Evolutionary conservation across 2,113 vertebrate genomes (phyloP).

Genomic region (Chrysemys picta): DNA sequence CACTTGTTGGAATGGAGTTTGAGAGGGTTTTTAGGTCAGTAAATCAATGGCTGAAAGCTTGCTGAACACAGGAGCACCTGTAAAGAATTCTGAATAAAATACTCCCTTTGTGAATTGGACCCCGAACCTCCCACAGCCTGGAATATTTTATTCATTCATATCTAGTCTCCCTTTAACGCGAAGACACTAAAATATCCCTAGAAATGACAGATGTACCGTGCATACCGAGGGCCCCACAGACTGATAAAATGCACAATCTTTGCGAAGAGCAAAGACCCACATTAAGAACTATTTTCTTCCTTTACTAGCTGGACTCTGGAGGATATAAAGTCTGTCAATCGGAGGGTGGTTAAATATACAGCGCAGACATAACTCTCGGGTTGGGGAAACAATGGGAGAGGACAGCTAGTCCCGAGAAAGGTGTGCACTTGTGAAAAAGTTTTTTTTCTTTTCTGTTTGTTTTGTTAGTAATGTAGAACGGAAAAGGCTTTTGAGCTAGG

Average conservation of each 20-base stretch:
- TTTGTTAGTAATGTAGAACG: neutral
- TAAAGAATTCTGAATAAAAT: constrained; percentile 65
- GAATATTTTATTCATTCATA: constrained; percentile 39
- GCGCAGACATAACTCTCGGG: accelerated
- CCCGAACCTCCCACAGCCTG: constrained; percentile 55
- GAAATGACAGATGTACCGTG: neutral
- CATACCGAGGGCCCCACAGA: neutral
- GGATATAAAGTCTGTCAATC: accelerated
- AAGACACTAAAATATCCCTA: neutral
- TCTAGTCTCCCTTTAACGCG: neutral
- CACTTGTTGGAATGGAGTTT: constrained; percentile 71
- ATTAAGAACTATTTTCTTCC: neutral
- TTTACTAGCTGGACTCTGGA: neutral
- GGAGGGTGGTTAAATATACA: accelerated
- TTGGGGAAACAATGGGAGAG: neutral
- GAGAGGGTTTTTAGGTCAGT: constrained; percentile 78
- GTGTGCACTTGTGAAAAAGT: neutral
- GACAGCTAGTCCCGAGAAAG: neutral
- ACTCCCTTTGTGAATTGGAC: constrained; percentile 64
- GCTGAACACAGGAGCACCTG: constrained; percentile 78
- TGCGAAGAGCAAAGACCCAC: neutral
- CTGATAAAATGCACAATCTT: neutral
- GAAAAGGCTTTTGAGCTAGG: neutral
- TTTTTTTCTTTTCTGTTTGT: neutral
- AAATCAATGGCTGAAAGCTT: constrained; percentile 77